A percentile compares a stretch with the other conserved stretches of the same genome.
These are phyloP conservation scores for Sylvia atricapilla DNA, from an alignment of 2,113 vertebrate species.

Conservation along the genomic window DNA sequence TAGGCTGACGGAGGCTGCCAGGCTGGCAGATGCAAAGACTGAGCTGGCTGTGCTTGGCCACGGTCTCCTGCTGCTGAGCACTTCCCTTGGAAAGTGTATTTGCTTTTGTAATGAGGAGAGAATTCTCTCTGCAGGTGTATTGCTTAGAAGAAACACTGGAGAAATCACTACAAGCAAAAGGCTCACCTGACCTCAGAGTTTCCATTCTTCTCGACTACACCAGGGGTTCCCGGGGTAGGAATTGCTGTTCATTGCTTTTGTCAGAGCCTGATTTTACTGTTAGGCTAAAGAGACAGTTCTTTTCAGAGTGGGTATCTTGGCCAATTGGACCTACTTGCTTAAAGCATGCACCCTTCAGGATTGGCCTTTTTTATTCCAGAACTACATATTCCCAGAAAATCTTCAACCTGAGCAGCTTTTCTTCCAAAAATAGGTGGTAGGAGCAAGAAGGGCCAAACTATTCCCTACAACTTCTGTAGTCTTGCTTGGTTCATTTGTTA, in stretches of 20 bases:
- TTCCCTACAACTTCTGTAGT: background rate
- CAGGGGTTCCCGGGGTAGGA: constrained; percentile 89
- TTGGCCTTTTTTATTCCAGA: background rate
- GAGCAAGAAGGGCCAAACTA: background rate
- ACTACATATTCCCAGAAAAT: background rate
- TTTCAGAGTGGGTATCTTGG: background rate
- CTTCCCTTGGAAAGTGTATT: background rate
- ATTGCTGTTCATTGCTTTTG: fast-evolving
- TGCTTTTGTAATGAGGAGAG: background rate
- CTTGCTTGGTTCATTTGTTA: background rate
- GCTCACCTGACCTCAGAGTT: constrained; percentile 77
- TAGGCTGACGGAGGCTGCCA: background rate
- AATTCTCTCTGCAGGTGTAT: constrained; percentile 80
- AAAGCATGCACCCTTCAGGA: background rate
- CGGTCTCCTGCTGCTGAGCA: background rate
- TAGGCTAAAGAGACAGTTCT: background rate
- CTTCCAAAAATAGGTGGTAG: background rate
- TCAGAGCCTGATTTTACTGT: background rate
- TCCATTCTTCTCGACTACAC: constrained; percentile 92
- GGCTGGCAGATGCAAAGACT: background rate
- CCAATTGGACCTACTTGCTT: background rate
- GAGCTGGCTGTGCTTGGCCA: background rate
- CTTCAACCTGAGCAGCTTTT: background rate
- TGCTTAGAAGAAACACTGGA: constrained; percentile 87
- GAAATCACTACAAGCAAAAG: constrained; percentile 70